Evolutionary conservation across 2,113 vertebrate genomes (phyloP).

Genomic region (Myotis brandtii): DNA sequence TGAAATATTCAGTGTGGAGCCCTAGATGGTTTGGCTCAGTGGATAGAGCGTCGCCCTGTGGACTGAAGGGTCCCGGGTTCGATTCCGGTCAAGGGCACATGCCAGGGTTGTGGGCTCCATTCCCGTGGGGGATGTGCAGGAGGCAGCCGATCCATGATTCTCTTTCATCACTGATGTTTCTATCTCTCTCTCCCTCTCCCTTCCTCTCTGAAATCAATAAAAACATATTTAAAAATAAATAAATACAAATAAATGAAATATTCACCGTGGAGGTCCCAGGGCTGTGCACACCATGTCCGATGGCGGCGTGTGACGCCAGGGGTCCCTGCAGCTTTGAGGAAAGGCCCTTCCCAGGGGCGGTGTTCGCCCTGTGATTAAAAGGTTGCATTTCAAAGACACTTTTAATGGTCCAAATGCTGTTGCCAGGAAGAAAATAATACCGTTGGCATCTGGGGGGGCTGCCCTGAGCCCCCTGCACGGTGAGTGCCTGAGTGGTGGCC

Average conservation of each 20-base stretch:
- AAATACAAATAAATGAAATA: neutral
- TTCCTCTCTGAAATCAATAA: no score
- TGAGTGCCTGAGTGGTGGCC: rapidly evolving
- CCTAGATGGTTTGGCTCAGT: no score
- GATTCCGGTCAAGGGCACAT: no score
- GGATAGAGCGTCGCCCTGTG: no score
- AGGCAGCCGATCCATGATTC: no score
- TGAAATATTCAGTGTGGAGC: neutral
- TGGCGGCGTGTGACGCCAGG: neutral
- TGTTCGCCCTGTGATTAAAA: neutral
- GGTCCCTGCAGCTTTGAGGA: neutral
- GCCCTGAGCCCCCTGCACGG: rapidly evolving
- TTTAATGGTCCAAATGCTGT: neutral
- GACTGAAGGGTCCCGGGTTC: no score
- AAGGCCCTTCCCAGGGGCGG: neutral
- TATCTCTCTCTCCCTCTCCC: no score
- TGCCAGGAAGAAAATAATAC: neutral
- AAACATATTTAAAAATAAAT: no score
- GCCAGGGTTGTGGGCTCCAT: no score
- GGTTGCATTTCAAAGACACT: neutral
- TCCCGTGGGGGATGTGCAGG: no score
- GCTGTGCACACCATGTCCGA: no score
- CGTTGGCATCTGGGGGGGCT: neutral
- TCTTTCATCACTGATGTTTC: no score
- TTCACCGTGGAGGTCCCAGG: neutral